Percentiles rank a stretch among this genome's conserved stretches.
Evolutionary conservation across 2,797 vertebrate species (phyloP).

Genomic region (Ceyx erithaca): DNA sequence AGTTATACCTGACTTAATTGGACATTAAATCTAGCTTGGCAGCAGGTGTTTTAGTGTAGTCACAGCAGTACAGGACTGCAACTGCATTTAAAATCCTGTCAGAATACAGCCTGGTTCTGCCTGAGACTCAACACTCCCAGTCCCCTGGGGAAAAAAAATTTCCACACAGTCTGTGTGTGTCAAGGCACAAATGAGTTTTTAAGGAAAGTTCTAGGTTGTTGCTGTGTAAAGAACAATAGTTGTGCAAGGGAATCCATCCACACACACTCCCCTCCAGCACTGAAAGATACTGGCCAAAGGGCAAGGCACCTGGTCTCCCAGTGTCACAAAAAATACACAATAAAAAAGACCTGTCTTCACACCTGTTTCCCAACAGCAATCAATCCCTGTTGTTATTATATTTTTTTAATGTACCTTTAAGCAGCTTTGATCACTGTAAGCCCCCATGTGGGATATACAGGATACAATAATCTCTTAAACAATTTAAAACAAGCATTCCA

Average conservation of each 20-base stretch:
- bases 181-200: background rate
- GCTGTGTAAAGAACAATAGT: background rate
- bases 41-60: background rate
- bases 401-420: background rate
- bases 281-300: background rate
- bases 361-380: background rate
- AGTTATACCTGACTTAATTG: background rate
- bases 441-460: background rate
- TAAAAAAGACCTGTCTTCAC: background rate
- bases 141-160: background rate
- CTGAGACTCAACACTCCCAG: rapidly evolving
- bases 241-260: background rate
- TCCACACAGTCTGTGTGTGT: background rate
- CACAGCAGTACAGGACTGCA: background rate
- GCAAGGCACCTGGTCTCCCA: background rate
- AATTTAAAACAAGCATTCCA: background rate
- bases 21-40: background rate
- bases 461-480: background rate
- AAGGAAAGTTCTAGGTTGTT: background rate
- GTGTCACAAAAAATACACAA: background rate
- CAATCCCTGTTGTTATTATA: background rate
- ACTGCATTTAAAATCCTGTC: background rate
- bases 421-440: background rate
- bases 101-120: background rate
- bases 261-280: rapidly evolving